Evolutionary conservation across 1,140 invertebrate species (phyloP).

Genomic region (Ceratina australensis): DNA sequence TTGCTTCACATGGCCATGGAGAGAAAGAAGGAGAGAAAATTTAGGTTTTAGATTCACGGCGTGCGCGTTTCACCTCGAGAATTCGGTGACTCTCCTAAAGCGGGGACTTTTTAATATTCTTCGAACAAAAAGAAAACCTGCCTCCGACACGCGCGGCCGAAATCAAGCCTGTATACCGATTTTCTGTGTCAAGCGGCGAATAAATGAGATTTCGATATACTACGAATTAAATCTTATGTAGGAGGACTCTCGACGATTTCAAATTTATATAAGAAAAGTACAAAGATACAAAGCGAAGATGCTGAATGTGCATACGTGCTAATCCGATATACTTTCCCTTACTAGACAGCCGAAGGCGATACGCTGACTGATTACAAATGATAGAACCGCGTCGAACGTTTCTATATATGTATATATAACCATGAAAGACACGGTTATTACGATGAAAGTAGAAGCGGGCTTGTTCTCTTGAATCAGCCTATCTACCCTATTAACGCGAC

Average conservation of each 20-base stretch:
- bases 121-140: constrained; percentile 49
- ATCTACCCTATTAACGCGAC: constrained; percentile 9
- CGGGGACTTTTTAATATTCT: constrained; percentile 52
- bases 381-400: constrained; percentile 46
- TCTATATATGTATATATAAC: constrained; percentile 5
- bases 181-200: not conserved
- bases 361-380: constrained; percentile 61
- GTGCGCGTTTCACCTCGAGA: constrained; percentile 60
- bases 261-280: not conserved
- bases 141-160: not conserved
- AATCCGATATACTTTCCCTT: constrained; percentile 54
- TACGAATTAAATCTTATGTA: not conserved
- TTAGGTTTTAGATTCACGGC: constrained; percentile 55
- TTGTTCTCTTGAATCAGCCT: constrained; percentile 7
- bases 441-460: constrained; percentile 59
- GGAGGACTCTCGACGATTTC: not conserved
- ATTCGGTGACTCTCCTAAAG: constrained; percentile 58
- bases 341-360: constrained; percentile 48
- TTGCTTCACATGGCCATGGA: constrained; percentile 21
- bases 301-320: constrained; percentile 14
- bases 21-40: constrained; percentile 57
- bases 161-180: not conserved
- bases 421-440: constrained; percentile 53
- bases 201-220: not conserved
- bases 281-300: no score